phyloP scores from a whole-genome alignment of 2,797 vertebrate species.

The Psittacula echo region DNA sequence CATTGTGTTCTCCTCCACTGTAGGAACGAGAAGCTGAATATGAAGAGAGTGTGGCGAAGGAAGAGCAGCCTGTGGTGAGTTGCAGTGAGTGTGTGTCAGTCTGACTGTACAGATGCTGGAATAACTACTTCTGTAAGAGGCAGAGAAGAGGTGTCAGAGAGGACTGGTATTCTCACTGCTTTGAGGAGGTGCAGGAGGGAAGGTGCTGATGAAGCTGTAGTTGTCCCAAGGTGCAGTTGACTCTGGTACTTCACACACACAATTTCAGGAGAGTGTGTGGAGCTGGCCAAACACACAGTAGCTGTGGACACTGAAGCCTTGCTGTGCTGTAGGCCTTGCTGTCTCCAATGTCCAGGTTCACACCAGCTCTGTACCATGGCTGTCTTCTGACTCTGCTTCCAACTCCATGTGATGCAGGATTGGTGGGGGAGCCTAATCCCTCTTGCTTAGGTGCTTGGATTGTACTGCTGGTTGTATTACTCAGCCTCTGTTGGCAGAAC shows the following conservation, averaged over 20 bases:
- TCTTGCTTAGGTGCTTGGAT: neutral
- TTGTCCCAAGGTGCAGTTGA: neutral
- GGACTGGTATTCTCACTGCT: neutral
- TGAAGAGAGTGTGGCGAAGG: constrained; percentile 92
- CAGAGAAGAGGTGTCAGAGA: neutral
- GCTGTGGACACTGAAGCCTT: neutral
- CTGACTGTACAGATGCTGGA: neutral
- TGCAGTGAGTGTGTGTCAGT: neutral
- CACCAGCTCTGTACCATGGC: neutral
- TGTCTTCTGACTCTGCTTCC: neutral
- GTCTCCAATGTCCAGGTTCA: neutral
- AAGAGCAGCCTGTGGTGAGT: constrained; percentile 90
- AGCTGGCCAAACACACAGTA: neutral
- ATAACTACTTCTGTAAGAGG: neutral
- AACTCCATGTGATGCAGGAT: rapidly evolving
- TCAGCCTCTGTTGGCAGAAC: neutral
- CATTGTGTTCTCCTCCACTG: neutral
- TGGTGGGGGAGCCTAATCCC: neutral
- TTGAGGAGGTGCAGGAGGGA: neutral
- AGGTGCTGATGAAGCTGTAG: neutral
- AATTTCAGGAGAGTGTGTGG: neutral
- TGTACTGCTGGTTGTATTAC: neutral
- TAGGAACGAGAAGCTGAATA: constrained; percentile 95
- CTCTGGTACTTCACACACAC: neutral
- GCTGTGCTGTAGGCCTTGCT: neutral